phyloP scores from a whole-genome alignment of 2,888 invertebrate genomes.

The Tetragonula carbonaria region DNA sequence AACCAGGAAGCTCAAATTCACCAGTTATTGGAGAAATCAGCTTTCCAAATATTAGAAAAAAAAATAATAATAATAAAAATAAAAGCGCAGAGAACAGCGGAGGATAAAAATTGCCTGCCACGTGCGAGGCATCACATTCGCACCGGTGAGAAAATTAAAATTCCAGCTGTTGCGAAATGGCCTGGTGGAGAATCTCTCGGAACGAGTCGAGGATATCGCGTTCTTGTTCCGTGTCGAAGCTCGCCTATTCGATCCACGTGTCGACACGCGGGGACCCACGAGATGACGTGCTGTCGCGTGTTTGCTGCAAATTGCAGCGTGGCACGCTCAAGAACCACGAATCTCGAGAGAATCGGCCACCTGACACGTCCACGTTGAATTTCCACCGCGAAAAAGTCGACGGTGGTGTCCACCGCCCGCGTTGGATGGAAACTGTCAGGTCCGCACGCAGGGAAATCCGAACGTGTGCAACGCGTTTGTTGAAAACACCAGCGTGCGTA shows the following conservation, averaged over 20 bases:
- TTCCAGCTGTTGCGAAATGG: slow-evolving; percentile 9
- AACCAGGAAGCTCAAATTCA: not conserved
- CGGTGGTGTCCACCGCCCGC: not conserved
- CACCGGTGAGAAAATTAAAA: slow-evolving; percentile 4
- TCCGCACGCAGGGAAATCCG: not conserved
- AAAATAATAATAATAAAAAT: too few species aligned
- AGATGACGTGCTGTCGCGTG: slow-evolving; percentile 32
- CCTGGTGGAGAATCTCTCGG: not conserved
- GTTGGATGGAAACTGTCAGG: slow-evolving; percentile 2
- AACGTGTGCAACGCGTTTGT: not conserved
- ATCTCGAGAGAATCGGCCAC: slow-evolving; percentile 5
- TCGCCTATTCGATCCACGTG: slow-evolving; percentile 44
- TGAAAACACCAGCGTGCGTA: not conserved
- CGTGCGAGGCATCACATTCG: not conserved
- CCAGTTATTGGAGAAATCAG: too few species aligned
- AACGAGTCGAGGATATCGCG: not conserved
- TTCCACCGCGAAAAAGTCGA: slow-evolving; percentile 1
- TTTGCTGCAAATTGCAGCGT: slow-evolving; percentile 25
- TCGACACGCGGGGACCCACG: slow-evolving; percentile 37
- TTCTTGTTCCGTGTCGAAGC: slow-evolving; percentile 34
- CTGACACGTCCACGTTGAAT: slow-evolving; percentile 6
- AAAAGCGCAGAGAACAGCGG: not conserved
- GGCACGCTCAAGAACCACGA: slow-evolving; percentile 21
- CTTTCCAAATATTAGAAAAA: not conserved
- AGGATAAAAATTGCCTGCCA: not conserved